Conservation (phyloP, 2,113 vertebrate species). For the Labeo catla region DNA sequence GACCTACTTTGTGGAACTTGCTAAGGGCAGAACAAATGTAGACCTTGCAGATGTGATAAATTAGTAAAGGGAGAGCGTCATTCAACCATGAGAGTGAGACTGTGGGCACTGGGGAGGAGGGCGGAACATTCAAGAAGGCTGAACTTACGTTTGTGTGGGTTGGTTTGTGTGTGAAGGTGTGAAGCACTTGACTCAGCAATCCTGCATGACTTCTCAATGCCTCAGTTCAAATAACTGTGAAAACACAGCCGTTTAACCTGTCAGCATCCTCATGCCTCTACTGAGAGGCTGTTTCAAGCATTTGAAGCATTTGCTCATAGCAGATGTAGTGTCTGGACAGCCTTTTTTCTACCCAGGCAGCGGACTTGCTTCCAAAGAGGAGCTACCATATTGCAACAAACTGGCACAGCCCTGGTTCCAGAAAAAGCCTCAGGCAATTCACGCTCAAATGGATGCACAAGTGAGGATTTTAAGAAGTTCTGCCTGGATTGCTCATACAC, state of each 20-base stretch:
- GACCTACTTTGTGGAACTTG: background rate
- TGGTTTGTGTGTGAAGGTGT: constrained; percentile 15
- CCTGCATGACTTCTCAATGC: background rate
- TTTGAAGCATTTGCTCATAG: constrained; percentile 20
- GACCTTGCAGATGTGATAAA: constrained; percentile 10
- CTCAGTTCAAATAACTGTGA: background rate
- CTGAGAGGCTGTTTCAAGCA: background rate
- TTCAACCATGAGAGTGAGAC: background rate
- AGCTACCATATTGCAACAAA: constrained; percentile 27
- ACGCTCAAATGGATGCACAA: constrained; percentile 17
- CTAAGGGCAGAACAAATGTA: background rate
- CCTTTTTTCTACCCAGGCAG: constrained; percentile 39
- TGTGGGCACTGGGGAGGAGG: background rate
- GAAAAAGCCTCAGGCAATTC: background rate
- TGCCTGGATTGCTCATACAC: background rate
- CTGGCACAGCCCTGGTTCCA: constrained; percentile 23
- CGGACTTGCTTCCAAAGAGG: constrained; percentile 6
- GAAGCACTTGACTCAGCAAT: constrained; percentile 43
- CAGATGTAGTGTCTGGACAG: constrained; percentile 11
- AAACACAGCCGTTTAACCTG: constrained; percentile 3
- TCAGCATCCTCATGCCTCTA: background rate
- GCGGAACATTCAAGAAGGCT: background rate
- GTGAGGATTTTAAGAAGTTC: constrained; percentile 18
- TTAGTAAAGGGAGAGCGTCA: constrained; percentile 22
- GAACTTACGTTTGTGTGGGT: background rate